phyloP scores from a whole-genome alignment of 2,797 vertebrate species.

The Jordanella pulchra region DNA sequence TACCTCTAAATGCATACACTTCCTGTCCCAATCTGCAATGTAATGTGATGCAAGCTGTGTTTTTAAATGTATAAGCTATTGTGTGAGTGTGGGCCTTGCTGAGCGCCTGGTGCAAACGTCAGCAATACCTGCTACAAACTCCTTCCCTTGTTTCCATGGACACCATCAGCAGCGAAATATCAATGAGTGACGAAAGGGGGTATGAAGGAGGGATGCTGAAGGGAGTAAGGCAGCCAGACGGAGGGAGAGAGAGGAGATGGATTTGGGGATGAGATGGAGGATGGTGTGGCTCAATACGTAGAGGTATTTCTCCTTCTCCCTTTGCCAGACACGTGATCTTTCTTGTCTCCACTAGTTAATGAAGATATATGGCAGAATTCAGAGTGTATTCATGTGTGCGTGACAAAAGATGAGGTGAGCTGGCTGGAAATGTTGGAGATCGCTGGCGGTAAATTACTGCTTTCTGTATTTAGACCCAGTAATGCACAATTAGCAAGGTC shows the following conservation, averaged over 20 bases:
- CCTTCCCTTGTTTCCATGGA: conserved; percentile 73
- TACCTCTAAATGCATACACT: conserved; percentile 4
- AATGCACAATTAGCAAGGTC: conserved; percentile 37
- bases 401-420: conserved; percentile 19
- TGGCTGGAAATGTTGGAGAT: conserved; percentile 9
- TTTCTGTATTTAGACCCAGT: conserved; percentile 43
- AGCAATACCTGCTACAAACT: conserved; percentile 69
- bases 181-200: conserved; percentile 60
- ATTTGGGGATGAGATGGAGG: conserved; percentile 31
- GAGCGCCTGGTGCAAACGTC: conserved; percentile 53
- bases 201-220: conserved; percentile 10
- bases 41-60: conserved; percentile 10
- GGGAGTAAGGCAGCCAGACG: conserved; percentile 36
- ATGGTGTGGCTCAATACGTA: conserved; percentile 46
- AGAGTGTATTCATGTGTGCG: conserved; percentile 28
- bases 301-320: conserved; percentile 61
- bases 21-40: conserved; percentile 18
- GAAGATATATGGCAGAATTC: conserved; percentile 65
- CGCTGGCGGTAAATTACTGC: conserved; percentile 19
- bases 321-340: conserved; percentile 59
- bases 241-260: conserved; percentile 19
- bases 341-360: conserved; percentile 59
- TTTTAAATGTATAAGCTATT: conserved; percentile 23
- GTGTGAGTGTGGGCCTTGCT: conserved; percentile 20
- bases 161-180: conserved; percentile 67